Evolutionary conservation across 2,888 invertebrate species (phyloP).

Genomic region (Zygaena filipendulae): DNA sequence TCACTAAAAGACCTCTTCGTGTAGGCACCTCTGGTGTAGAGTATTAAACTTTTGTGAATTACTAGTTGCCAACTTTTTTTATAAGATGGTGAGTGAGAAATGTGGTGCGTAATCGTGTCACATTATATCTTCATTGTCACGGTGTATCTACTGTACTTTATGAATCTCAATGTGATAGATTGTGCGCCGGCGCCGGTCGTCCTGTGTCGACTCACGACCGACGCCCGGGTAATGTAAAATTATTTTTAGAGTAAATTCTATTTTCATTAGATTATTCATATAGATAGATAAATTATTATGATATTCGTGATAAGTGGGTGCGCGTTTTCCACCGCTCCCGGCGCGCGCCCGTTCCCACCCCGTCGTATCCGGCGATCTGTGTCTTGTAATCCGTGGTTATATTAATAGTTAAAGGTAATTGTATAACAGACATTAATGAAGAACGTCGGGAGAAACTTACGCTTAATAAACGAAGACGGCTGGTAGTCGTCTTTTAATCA

Average conservation of each 20-base stretch:
- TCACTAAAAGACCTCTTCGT: conserved; percentile 89
- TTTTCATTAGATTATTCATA: conserved; percentile 63
- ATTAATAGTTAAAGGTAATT: conserved; percentile 47
- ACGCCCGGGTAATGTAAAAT: conserved; percentile 42
- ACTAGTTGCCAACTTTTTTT: conserved; percentile 44
- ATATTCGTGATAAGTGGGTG: conserved; percentile 54
- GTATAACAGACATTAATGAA: conserved; percentile 46
- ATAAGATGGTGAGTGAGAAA: conserved; percentile 28
- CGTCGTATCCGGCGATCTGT: conserved; percentile 51
- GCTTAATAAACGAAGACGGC: conserved; percentile 57
- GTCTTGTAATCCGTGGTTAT: conserved; percentile 60
- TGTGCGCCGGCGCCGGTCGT: conserved; percentile 53
- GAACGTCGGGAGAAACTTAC: conserved; percentile 59
- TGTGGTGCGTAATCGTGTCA: conserved; percentile 21
- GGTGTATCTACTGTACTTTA: conserved; percentile 46
- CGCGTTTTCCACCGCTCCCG: conserved; percentile 45
- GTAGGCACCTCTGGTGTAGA: conserved; percentile 61
- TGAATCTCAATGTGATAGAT: conserved; percentile 66
- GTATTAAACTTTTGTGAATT: conserved; percentile 48
- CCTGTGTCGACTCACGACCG: conserved; percentile 51
- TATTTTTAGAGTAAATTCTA: conserved; percentile 67
- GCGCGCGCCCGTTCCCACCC: conserved; percentile 49
- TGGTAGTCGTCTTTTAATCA: conserved; percentile 55
- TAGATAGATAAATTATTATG: conserved; percentile 65
- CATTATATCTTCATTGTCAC: conserved; percentile 18